These are phyloP conservation scores for Ptilorrhoa leucosticta DNA, from an alignment of 2,113 vertebrate genomes.

Conservation along the genomic window DNA sequence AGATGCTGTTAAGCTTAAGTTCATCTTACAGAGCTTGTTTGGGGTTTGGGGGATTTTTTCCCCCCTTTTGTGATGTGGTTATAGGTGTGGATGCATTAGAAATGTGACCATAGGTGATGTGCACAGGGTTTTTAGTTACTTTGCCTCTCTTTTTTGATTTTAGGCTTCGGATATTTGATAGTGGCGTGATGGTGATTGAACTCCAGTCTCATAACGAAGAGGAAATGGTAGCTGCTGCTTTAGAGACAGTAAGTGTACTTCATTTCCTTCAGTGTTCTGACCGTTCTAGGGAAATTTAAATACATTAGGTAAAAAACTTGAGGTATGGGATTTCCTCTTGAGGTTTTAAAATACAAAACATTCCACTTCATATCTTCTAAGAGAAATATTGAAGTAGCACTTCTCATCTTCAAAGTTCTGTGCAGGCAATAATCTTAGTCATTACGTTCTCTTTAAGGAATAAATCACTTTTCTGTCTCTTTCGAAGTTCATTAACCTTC, in stretches of 20 bases:
- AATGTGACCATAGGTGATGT: background rate
- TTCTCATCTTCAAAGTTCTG: background rate
- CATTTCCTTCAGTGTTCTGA: conserved; percentile 13
- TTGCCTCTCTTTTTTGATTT: background rate
- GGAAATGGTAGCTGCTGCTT: conserved; percentile 94
- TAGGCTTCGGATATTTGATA: conserved; percentile 95
- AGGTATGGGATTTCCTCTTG: conserved; percentile 50
- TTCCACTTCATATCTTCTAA: background rate
- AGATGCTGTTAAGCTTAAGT: background rate
- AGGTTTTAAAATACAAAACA: conserved; percentile 18
- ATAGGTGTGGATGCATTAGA: background rate
- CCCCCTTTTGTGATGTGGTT: background rate
- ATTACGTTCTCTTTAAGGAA: background rate
- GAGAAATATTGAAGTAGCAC: background rate
- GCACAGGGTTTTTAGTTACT: background rate
- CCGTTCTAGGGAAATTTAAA: background rate
- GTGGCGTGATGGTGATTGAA: conserved; percentile 98
- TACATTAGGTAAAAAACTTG: background rate
- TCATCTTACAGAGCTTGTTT: background rate
- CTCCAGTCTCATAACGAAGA: conserved; percentile 97
- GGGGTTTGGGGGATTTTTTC: background rate
- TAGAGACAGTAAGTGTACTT: conserved; percentile 83
- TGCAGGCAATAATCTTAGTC: background rate
- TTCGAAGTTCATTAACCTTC: background rate
- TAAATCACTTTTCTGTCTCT: background rate